A percentile compares a stretch with the other conserved stretches of the same genome.
Evolutionary conservation across 2,888 invertebrate genomes (phyloP).

Genomic region (Tanytarsus gracilentus): DNA sequence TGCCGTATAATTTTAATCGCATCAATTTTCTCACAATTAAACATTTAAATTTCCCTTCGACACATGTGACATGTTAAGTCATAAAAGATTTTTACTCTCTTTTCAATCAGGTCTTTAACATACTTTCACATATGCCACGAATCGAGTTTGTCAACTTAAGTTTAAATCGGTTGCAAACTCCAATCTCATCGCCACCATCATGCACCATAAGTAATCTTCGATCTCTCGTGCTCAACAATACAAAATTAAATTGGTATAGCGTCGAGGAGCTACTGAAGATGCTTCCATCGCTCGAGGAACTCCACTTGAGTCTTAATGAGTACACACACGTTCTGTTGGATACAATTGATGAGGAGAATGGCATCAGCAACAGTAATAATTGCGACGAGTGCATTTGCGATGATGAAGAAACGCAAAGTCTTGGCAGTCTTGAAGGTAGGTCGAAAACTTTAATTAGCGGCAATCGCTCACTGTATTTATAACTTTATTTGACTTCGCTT

Average conservation of each 20-base stretch:
- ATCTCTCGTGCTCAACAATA: constrained; percentile 79
- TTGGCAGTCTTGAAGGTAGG: background rate
- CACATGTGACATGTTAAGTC: too few relatives aligned
- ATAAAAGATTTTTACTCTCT: constrained; percentile 32
- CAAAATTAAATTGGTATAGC: constrained; percentile 75
- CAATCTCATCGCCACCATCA: constrained; percentile 4
- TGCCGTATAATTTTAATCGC: too few relatives aligned
- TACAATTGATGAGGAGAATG: constrained; percentile 37
- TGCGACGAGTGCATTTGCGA: constrained; percentile 23
- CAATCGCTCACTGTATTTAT: background rate
- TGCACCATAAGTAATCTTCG: constrained; percentile 50
- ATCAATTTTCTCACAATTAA: too few relatives aligned
- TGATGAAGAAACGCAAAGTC: constrained; percentile 10
- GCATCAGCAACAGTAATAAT: constrained; percentile 8
- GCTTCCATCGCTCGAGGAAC: constrained; percentile 73
- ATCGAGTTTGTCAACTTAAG: constrained; percentile 87
- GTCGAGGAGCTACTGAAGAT: constrained; percentile 66
- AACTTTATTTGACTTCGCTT: background rate
- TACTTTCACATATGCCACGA: constrained; percentile 78
- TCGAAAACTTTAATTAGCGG: background rate
- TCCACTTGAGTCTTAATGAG: constrained; percentile 87
- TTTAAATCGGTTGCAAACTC: constrained; percentile 69
- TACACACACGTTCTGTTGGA: constrained; percentile 67
- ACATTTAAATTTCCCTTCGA: too few relatives aligned
- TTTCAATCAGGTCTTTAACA: constrained; percentile 61